Conservation (phyloP, 2,113 vertebrate genomes). For the Hippocampus mohnikei region DNA sequence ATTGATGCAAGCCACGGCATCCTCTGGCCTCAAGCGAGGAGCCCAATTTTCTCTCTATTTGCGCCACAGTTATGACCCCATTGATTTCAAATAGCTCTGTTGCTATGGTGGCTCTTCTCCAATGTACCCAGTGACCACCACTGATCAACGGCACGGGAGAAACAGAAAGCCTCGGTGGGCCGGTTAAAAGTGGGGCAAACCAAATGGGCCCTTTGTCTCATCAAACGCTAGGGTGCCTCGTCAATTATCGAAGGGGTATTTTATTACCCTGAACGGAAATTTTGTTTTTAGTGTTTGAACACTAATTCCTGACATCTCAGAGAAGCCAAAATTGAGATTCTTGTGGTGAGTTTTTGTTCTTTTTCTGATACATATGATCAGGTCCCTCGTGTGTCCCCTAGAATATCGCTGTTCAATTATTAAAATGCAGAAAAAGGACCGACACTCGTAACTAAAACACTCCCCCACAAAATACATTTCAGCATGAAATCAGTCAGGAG, state of each 20-base stretch:
- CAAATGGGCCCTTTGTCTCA: slow-evolving; percentile 54
- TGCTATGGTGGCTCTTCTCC: slow-evolving; percentile 46
- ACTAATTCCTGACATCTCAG: not conserved
- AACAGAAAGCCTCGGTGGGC: slow-evolving; percentile 40
- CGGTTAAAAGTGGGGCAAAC: slow-evolving; percentile 33
- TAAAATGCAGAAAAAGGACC: slow-evolving; percentile 2
- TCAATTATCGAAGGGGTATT: slow-evolving; percentile 30
- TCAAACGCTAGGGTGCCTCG: slow-evolving; percentile 12
- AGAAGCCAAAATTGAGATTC: not conserved
- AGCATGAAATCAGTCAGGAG: slow-evolving; percentile 46
- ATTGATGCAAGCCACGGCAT: slow-evolving; percentile 55
- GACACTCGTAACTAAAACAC: slow-evolving; percentile 18
- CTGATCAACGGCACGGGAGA: slow-evolving; percentile 49
- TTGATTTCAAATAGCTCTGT: slow-evolving; percentile 57
- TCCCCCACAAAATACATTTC: slow-evolving; percentile 16
- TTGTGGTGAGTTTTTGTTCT: not conserved
- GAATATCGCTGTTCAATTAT: not conserved
- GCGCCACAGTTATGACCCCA: slow-evolving; percentile 61
- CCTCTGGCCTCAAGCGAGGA: slow-evolving; percentile 46
- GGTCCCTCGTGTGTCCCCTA: not conserved
- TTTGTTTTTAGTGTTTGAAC: not conserved
- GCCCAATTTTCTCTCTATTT: slow-evolving; percentile 65
- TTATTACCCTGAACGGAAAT: not conserved
- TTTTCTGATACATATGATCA: not conserved
- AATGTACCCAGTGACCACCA: slow-evolving; percentile 45